Conservation (phyloP, 2,888 invertebrate species). For the Ptychoptera contaminata region DNA sequence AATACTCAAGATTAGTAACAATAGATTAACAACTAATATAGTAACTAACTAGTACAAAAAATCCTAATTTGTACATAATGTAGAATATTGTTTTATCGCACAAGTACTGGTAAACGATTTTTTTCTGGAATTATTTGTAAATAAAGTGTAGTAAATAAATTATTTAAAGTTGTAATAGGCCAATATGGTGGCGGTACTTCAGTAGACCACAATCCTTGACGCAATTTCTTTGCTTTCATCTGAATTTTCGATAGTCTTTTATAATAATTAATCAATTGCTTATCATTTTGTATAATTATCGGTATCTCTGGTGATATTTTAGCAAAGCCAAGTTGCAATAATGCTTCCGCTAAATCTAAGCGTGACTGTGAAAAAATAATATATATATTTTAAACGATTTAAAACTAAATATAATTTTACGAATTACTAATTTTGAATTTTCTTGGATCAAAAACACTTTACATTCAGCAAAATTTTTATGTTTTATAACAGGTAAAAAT, state of each 20-base stretch:
- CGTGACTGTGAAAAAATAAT: constrained; percentile 9
- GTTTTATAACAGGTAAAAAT: constrained; percentile 29
- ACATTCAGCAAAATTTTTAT: constrained; percentile 30
- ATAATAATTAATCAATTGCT: constrained; percentile 18
- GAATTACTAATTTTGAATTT: constrained; percentile 17
- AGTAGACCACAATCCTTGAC: constrained; percentile 13
- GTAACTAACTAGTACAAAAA: too few relatives aligned
- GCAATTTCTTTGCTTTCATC: constrained; percentile 11
- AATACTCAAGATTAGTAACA: too few relatives aligned
- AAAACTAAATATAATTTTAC: neutral
- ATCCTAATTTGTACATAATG: too few relatives aligned
- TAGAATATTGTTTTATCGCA: constrained; percentile 7
- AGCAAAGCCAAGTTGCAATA: constrained; percentile 27
- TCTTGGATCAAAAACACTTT: constrained; percentile 28
- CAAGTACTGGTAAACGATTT: constrained; percentile 24
- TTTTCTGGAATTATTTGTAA: constrained; percentile 14
- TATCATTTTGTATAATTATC: constrained; percentile 6
- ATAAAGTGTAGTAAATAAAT: constrained; percentile 9
- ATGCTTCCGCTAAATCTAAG: constrained; percentile 24
- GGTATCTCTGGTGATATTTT: constrained; percentile 14
- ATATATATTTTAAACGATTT: neutral
- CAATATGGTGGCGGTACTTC: constrained; percentile 15
- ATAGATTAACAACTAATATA: too few relatives aligned
- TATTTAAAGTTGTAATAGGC: constrained; percentile 10
- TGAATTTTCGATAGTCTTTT: constrained; percentile 22